A percentile compares a stretch with the other conserved stretches of the same genome.
phyloP scores from a whole-genome alignment of 2,113 vertebrate genomes.

The Tor tambroides region DNA sequence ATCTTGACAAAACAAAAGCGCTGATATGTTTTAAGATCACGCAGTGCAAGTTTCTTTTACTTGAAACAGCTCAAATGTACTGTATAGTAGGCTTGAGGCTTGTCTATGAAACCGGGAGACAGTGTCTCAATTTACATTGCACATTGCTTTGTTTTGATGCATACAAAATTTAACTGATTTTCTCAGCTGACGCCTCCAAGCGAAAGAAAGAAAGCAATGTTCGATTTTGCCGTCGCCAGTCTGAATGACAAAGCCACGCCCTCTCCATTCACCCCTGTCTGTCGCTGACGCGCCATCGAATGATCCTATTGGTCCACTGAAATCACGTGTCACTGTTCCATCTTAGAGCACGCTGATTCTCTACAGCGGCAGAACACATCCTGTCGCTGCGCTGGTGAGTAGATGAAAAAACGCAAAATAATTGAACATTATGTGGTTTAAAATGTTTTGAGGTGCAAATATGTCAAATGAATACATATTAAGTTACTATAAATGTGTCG shows the following conservation, averaged over 20 bases:
- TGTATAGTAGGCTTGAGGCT: too few species aligned
- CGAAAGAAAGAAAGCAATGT: neutral
- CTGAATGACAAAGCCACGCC: conserved; percentile 14
- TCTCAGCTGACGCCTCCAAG: neutral
- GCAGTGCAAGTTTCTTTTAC: too few species aligned
- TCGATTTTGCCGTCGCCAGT: neutral
- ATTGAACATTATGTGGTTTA: neutral
- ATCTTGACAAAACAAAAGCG: too few species aligned
- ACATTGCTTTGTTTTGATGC: neutral
- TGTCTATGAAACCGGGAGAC: too few species aligned
- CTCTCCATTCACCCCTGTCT: neutral
- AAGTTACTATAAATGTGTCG: neutral
- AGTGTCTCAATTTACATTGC: neutral
- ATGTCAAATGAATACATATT: too few species aligned
- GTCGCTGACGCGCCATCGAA: neutral
- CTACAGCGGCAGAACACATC: neutral
- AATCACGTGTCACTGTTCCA: neutral
- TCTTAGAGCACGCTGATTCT: neutral
- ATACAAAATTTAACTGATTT: neutral
- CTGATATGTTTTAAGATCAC: too few species aligned
- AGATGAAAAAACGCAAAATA: too few species aligned
- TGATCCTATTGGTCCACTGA: conserved; percentile 5
- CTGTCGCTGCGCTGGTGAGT: conserved; percentile 19
- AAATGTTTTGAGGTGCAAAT: neutral
- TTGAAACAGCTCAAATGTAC: too few species aligned